Conservation (phyloP, 2,113 vertebrate species). For the Prionailurus viverrinus region DNA sequence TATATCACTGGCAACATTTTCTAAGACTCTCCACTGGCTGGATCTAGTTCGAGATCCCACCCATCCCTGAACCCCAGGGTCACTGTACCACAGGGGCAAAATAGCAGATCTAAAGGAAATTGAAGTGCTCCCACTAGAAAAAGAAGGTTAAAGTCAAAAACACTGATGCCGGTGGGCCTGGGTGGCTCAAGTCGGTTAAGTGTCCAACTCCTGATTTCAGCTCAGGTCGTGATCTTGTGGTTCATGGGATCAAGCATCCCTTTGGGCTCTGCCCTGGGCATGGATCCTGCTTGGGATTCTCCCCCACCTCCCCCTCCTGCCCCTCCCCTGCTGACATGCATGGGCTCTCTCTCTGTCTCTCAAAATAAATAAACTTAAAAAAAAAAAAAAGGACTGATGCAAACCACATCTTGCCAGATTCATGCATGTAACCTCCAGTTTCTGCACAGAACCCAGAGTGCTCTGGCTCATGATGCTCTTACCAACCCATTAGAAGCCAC, state of each 20-base stretch:
- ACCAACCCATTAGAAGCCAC: too few relatives aligned
- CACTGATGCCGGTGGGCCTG: too few relatives aligned
- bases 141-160: not conserved
- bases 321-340: too few relatives aligned
- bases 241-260: too few relatives aligned
- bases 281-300: too few relatives aligned
- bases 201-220: too few relatives aligned
- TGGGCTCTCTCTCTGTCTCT: too few relatives aligned
- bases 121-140: not conserved
- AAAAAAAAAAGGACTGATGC: not conserved
- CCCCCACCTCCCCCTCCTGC: too few relatives aligned
- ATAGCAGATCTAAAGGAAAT: not conserved
- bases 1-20: not conserved
- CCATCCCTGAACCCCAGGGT: not conserved
- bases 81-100: not conserved
- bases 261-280: too few relatives aligned
- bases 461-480: not conserved
- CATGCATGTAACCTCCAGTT: not conserved
- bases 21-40: not conserved
- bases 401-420: not conserved
- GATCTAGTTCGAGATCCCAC: not conserved
- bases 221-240: too few relatives aligned
- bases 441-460: not conserved
- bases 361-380: too few relatives aligned
- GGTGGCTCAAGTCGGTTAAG: too few relatives aligned